A percentile compares a stretch with the other conserved stretches of the same genome.
Conservation (phyloP, 1,140 invertebrate genomes). For the Drosophila ohnishii region DNA sequence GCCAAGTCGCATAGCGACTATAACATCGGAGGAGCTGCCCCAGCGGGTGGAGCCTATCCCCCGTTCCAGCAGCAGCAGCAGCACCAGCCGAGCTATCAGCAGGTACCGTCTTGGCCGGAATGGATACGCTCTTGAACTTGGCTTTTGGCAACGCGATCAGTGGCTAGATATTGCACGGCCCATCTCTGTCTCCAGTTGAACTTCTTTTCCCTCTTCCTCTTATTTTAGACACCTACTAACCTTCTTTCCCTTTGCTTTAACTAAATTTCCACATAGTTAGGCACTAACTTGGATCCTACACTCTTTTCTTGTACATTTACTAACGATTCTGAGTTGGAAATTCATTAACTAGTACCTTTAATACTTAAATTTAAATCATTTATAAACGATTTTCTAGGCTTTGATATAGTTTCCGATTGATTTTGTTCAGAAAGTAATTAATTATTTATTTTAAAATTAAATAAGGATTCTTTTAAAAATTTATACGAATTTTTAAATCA, state of each 20-base stretch:
- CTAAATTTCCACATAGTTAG: not conserved
- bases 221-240: not conserved
- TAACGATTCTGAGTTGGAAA: not conserved
- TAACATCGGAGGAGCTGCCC: constrained; percentile 30
- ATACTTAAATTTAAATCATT: not conserved
- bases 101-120: constrained; percentile 62
- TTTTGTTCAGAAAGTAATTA: not conserved
- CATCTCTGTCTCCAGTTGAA: constrained; percentile 20
- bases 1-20: constrained; percentile 59
- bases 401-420: not conserved
- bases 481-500: too few species aligned
- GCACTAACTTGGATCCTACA: not conserved
- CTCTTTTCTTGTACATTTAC: not conserved
- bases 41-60: constrained; percentile 24
- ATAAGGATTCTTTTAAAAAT: too few species aligned
- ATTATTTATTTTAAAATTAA: not conserved
- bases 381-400: not conserved
- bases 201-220: not conserved
- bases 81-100: constrained; percentile 75
- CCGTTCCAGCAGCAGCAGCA: constrained; percentile 42
- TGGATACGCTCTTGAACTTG: constrained; percentile 50
- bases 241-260: not conserved
- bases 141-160: constrained; percentile 47
- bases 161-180: constrained; percentile 57
- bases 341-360: not conserved